Evolutionary conservation across 1,140 invertebrate species (phyloP).

Genomic region (Zaprionus tsacasi): DNA sequence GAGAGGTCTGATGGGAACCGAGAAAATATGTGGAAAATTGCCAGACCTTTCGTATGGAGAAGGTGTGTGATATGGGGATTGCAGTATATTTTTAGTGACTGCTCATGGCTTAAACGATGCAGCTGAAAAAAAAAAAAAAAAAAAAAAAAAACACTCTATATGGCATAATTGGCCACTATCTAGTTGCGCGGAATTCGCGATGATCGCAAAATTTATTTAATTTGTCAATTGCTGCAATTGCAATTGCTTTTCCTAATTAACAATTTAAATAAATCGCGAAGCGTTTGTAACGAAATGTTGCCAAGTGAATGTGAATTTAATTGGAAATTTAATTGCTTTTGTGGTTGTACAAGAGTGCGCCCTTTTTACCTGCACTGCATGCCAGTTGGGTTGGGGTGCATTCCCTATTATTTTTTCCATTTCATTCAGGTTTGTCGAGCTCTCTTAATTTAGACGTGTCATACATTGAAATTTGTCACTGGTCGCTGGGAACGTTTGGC

Average conservation of each 20-base stretch:
- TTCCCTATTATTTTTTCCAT: conserved; percentile 20
- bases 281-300: conserved; percentile 72
- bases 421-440: conserved; percentile 54
- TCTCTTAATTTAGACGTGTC: conserved; percentile 81
- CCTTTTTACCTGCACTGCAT: conserved; percentile 46
- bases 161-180: background rate
- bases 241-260: conserved; percentile 81
- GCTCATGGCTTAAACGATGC: background rate
- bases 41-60: background rate
- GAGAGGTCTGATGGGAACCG: background rate
- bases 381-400: background rate
- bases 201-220: conserved; percentile 45
- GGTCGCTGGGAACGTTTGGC: conserved; percentile 17
- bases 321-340: conserved; percentile 84
- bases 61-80: background rate
- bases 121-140: background rate
- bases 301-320: conserved; percentile 80
- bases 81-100: background rate
- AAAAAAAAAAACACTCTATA: background rate
- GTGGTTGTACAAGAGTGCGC: conserved; percentile 62
- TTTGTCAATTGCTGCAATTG: conserved; percentile 60
- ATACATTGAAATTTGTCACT: conserved; percentile 63
- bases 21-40: conserved; percentile 3
- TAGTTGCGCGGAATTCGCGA: conserved; percentile 1
- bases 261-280: conserved; percentile 82